phyloP scores from a whole-genome alignment of 2,113 vertebrate genomes.

The Bos indicus region DNA sequence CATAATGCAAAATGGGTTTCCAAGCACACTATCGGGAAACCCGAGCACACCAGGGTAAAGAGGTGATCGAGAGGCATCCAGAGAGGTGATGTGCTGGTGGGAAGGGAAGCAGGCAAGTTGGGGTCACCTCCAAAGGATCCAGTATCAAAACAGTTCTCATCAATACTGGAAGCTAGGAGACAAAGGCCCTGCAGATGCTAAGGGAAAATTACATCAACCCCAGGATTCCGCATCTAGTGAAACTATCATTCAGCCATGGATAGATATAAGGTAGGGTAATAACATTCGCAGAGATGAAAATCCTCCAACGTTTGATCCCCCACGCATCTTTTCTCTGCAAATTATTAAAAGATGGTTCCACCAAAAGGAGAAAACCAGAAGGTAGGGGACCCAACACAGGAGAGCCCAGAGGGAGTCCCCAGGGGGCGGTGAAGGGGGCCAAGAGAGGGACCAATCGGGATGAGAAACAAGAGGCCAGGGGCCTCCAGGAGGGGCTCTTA shows the following conservation, averaged over 20 bases:
- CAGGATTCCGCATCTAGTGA: background rate
- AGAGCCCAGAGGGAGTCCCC: background rate
- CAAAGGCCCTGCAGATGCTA: background rate
- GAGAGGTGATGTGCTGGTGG: background rate
- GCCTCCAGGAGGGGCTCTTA: background rate
- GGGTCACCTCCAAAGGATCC: background rate
- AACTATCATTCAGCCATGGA: background rate
- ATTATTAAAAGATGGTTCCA: background rate
- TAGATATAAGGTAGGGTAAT: background rate
- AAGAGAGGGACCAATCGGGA: background rate
- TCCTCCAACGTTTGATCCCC: background rate
- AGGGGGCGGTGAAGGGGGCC: fast-evolving
- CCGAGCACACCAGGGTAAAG: background rate
- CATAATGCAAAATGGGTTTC: background rate
- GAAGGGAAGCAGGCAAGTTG: background rate
- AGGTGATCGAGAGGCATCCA: background rate
- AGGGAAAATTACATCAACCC: background rate
- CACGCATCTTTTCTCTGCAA: background rate
- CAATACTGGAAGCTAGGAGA: background rate
- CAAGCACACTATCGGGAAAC: background rate
- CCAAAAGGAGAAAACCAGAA: background rate
- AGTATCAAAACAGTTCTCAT: background rate
- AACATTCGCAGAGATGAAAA: background rate
- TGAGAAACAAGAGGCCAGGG: background rate
- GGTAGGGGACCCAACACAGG: too few relatives aligned